Evolutionary conservation across 2,888 invertebrate species (phyloP).

Genomic region (Podotricha telesiphe): DNA sequence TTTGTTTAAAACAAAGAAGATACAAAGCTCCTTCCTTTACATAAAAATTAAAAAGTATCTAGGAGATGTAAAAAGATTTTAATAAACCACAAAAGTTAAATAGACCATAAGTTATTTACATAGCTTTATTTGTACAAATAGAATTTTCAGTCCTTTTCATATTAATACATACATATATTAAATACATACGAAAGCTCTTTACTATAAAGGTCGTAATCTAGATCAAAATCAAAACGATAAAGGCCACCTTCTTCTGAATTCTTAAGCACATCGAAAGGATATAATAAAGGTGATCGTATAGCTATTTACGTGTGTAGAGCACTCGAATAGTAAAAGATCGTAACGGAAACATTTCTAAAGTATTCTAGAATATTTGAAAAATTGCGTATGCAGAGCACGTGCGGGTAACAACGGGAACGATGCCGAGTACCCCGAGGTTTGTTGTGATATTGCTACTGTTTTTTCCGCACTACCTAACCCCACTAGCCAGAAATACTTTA

Average conservation of each 20-base stretch:
- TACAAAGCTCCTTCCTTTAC: too few relatives aligned
- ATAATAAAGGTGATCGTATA: conserved; percentile 68
- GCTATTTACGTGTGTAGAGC: conserved; percentile 74
- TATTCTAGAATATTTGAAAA: conserved; percentile 68
- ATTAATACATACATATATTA: neutral
- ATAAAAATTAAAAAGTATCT: too few relatives aligned
- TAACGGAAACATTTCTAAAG: conserved; percentile 79
- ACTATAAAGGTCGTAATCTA: conserved; percentile 38
- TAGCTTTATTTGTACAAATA: too few relatives aligned
- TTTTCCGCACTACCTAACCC: conserved; percentile 79
- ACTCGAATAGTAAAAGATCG: conserved; percentile 74
- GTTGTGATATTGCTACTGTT: conserved; percentile 77
- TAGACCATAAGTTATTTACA: too few relatives aligned
- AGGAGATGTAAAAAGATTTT: too few relatives aligned
- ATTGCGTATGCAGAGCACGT: conserved; percentile 76
- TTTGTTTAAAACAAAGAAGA: too few relatives aligned
- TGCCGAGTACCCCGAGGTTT: conserved; percentile 75
- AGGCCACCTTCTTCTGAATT: conserved; percentile 45
- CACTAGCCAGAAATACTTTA: conserved; percentile 66
- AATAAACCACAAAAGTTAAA: too few relatives aligned
- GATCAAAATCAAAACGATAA: conserved; percentile 47
- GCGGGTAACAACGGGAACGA: conserved; percentile 72
- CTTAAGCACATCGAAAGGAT: conserved; percentile 55
- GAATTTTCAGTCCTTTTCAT: too few relatives aligned
- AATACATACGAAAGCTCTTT: conserved; percentile 9